Conservation (phyloP, 2,888 invertebrate species). For the Stenodera caucasica region DNA sequence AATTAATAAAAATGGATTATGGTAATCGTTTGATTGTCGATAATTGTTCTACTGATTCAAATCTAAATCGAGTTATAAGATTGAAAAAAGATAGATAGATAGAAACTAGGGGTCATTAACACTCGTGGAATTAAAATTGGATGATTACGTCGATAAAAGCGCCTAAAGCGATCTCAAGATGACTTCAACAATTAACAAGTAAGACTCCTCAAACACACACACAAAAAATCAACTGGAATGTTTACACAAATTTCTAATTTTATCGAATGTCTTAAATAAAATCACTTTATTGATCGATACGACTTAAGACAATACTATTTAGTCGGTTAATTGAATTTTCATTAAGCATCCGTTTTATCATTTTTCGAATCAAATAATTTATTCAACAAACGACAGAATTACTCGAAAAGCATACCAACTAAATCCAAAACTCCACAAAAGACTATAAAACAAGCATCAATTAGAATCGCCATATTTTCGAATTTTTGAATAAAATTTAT, state of each 20-base stretch:
- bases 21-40: neutral
- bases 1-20: constrained; percentile 6
- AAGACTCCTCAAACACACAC: neutral
- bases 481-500: too few relatives aligned
- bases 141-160: constrained; percentile 7
- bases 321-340: constrained; percentile 21
- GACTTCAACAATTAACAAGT: constrained; percentile 1
- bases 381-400: constrained; percentile 20
- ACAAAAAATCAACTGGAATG: too few relatives aligned
- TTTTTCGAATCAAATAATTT: constrained; percentile 19
- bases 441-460: constrained; percentile 12
- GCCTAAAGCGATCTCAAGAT: neutral
- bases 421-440: neutral
- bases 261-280: too few relatives aligned
- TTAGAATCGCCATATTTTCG: too few relatives aligned
- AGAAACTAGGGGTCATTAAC: neutral
- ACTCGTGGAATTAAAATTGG: constrained; percentile 6
- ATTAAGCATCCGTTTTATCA: constrained; percentile 19
- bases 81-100: neutral
- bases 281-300: too few relatives aligned
- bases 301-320: constrained; percentile 14
- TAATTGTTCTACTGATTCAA: neutral
- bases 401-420: constrained; percentile 13
- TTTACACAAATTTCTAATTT: neutral
- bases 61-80: neutral